Percentiles rank a stretch among this genome's conserved stretches.
These are phyloP conservation scores for Aurelia sp. DNA, from an alignment of 30 jellyfish, hydroid and myxozoan genomes.

Conservation along the genomic window DNA sequence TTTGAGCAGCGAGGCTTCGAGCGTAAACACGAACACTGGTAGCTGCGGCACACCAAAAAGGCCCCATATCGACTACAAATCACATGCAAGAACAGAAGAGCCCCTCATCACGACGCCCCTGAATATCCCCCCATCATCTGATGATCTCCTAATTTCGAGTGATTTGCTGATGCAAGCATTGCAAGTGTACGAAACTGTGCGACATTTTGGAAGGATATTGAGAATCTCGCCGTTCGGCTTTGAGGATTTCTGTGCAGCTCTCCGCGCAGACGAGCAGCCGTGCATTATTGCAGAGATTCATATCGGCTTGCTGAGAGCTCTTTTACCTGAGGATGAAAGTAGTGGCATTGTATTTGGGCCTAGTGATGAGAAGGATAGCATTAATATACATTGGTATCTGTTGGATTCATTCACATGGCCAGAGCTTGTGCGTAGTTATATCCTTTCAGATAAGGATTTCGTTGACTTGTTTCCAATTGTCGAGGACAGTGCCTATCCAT, in stretches of 20 bases:
- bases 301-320: conserved; percentile 65
- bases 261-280: conserved; percentile 88
- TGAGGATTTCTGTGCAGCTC: conserved; percentile 95
- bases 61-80: conserved; percentile 11
- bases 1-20: conserved; percentile 47
- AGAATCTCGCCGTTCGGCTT: conserved; percentile 88
- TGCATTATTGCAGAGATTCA: conserved; percentile 85
- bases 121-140: conserved; percentile 82
- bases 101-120: conserved; percentile 62
- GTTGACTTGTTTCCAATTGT: conserved; percentile 71
- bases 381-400: conserved; percentile 80
- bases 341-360: conserved; percentile 81
- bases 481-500: conserved; percentile 79
- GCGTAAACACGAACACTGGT: conserved; percentile 10
- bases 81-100: conserved; percentile 23
- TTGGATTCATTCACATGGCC: conserved; percentile 98
- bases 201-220: conserved; percentile 90
- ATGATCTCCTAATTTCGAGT: conserved; percentile 70
- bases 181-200: conserved; percentile 87
- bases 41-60: conserved; percentile 65
- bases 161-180: conserved; percentile 80
- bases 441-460: conserved; percentile 77
- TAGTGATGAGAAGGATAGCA: conserved; percentile 89
- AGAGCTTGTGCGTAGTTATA: conserved; percentile 85
- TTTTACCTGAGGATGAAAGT: conserved; percentile 84